A percentile compares a stretch with the other conserved stretches of the same genome.
Conservation (phyloP, 2,797 vertebrate genomes). For the Falco concolor region DNA sequence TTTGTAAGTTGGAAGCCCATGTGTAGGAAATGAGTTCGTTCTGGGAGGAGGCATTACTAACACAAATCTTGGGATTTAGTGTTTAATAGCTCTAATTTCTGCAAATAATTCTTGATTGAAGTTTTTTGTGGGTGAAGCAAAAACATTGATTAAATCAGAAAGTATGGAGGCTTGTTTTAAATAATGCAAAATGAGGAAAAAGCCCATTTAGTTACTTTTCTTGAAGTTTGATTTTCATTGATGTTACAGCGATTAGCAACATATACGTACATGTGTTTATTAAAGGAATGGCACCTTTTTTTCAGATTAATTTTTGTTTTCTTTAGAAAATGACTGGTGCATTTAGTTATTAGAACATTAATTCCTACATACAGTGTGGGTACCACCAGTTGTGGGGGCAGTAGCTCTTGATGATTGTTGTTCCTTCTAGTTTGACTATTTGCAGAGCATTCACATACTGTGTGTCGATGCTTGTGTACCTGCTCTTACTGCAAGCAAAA, state of each 20-base stretch:
- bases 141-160: background rate
- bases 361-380: background rate
- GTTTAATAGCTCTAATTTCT: background rate
- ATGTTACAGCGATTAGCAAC: background rate
- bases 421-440: background rate
- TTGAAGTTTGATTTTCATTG: background rate
- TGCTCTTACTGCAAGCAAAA: background rate
- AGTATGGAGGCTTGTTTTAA: background rate
- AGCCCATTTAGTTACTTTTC: background rate
- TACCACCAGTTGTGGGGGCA: background rate
- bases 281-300: background rate
- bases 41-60: background rate
- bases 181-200: background rate
- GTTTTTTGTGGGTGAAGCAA: background rate
- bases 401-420: rapidly evolving
- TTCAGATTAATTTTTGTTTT: background rate
- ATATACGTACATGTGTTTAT: background rate
- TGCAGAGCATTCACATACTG: rapidly evolving
- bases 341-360: background rate
- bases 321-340: background rate
- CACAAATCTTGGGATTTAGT: background rate
- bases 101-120: background rate
- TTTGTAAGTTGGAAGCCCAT: background rate
- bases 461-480: rapidly evolving
- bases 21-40: background rate